These are phyloP conservation scores for Gorsachius goisagi DNA, from an alignment of 2,113 vertebrate species.

Conservation along the genomic window DNA sequence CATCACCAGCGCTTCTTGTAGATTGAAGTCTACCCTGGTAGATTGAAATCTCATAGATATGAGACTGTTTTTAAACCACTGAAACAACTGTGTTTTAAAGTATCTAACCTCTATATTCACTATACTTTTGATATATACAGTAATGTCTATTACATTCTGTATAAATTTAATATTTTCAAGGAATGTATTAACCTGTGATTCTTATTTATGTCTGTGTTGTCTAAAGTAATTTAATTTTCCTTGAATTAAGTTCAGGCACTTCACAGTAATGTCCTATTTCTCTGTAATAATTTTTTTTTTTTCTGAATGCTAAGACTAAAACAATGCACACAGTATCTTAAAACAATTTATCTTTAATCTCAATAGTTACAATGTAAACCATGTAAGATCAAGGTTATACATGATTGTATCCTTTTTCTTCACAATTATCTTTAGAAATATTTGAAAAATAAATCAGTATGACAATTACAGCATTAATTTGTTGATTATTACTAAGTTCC, in stretches of 20 bases:
- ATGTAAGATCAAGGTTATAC: background rate
- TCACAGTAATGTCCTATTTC: background rate
- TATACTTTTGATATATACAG: background rate
- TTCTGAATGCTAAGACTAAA: background rate
- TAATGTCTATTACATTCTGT: background rate
- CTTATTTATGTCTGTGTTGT: background rate
- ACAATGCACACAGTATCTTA: rapidly evolving
- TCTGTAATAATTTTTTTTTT: background rate
- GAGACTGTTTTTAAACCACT: background rate
- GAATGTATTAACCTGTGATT: background rate
- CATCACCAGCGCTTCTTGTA: background rate
- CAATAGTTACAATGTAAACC: background rate
- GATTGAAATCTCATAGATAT: background rate
- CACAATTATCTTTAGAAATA: background rate
- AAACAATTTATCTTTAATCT: background rate
- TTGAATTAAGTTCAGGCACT: background rate
- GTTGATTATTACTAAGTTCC: background rate
- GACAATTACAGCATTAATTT: background rate
- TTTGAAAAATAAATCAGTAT: background rate
- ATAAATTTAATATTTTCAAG: background rate
- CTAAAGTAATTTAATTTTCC: background rate
- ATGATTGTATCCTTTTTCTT: background rate
- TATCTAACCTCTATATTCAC: background rate
- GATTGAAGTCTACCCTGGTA: background rate
- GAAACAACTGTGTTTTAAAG: background rate